phyloP scores from a whole-genome alignment of 2,888 invertebrate genomes.

The Marronus borbonicus region DNA sequence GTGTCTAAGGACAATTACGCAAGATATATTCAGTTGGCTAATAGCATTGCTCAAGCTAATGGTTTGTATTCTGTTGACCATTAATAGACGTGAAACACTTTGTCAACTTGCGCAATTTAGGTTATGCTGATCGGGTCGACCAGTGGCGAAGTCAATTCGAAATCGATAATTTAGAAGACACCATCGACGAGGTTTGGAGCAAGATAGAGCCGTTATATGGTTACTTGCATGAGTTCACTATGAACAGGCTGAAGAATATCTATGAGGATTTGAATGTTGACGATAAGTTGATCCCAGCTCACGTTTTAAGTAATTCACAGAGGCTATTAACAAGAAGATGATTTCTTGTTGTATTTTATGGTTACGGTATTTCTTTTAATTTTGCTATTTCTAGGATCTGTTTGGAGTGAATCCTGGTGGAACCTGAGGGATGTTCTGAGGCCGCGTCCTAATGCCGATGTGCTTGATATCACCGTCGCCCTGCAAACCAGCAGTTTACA shows the following conservation, averaged over 20 bases:
- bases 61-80: neutral
- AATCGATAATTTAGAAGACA: constrained; percentile 66
- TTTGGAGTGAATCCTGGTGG: constrained; percentile 80
- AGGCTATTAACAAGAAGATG: too few relatives aligned
- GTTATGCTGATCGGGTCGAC: constrained; percentile 64
- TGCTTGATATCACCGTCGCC: constrained; percentile 72
- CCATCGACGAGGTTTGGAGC: constrained; percentile 70
- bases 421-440: constrained; percentile 71
- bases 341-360: too few relatives aligned
- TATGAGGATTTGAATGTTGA: constrained; percentile 71
- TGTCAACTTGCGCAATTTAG: neutral
- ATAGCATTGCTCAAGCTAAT: constrained; percentile 4
- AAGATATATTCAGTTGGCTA: constrained; percentile 7
- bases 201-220: constrained; percentile 77
- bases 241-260: constrained; percentile 71
- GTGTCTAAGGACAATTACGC: neutral
- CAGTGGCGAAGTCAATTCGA: constrained; percentile 66
- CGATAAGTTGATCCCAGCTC: constrained; percentile 78
- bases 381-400: constrained; percentile 71
- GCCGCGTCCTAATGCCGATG: constrained; percentile 69
- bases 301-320: constrained; percentile 75
- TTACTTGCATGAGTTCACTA: constrained; percentile 77
- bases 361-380: too few relatives aligned
- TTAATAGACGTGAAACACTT: neutral
- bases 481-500: too few relatives aligned